phyloP scores from a whole-genome alignment of 1,140 invertebrate genomes.

The Drosophila paulistorum region DNA sequence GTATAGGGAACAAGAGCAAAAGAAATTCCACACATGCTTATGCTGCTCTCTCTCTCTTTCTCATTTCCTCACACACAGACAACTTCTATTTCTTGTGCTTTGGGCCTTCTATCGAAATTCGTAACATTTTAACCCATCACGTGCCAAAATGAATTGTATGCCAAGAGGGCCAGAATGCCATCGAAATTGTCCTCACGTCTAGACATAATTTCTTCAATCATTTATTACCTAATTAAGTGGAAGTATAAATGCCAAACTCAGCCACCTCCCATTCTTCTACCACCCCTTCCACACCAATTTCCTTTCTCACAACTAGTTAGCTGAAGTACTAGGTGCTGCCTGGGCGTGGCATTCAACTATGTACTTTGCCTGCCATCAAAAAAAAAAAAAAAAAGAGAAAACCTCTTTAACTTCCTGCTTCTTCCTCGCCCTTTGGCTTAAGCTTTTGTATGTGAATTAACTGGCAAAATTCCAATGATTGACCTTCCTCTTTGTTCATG shows the following conservation, averaged over 20 bases:
- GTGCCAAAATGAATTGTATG: constrained; percentile 75
- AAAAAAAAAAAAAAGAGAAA: neutral
- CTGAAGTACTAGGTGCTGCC: constrained; percentile 49
- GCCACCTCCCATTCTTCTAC: constrained; percentile 39
- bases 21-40: constrained; percentile 17
- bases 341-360: constrained; percentile 27
- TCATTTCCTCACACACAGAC: neutral
- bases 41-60: neutral
- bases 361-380: neutral
- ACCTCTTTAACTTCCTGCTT: constrained; percentile 29
- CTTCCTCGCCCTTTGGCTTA: constrained; percentile 32
- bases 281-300: neutral
- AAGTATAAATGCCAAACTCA: constrained; percentile 80
- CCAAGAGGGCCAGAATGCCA: constrained; percentile 43
- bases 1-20: constrained; percentile 41
- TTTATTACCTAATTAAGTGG: constrained; percentile 83
- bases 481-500: constrained; percentile 60
- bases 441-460: constrained; percentile 76
- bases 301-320: too few species aligned
- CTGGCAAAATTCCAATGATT: constrained; percentile 81
- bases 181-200: constrained; percentile 82
- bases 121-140: constrained; percentile 72
- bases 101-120: constrained; percentile 53
- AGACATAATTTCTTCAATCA: constrained; percentile 83
- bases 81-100: constrained; percentile 12